Evolutionary conservation across 2,797 vertebrate genomes (phyloP), one percentile per base, ranked within the genome.

Genomic region (Psittacula echo): DNA sequence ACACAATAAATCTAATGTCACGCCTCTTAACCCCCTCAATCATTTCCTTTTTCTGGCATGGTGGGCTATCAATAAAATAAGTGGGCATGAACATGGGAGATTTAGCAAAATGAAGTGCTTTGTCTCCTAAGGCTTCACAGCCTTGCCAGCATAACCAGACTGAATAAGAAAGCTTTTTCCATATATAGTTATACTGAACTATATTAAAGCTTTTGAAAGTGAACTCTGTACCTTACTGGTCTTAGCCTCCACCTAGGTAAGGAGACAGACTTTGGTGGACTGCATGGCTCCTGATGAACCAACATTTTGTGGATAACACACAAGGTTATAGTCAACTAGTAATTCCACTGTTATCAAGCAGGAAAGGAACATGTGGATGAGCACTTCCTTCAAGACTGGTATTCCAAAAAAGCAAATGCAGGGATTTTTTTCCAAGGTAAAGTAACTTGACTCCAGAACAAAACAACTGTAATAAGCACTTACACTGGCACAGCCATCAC

Each of bases 1-100:
- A 90, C 88, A 56, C 68, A 79, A 82, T 90, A 92, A 92, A 93
- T 89, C 37, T 26, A 48, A 82, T 34, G 47, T 64, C 77, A 93
- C 1, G 0, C 82, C 62, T 77, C 90, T 85, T 89, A 85, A 79
- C 47, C 20, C 71, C 48, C 60, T 71, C 60, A 37, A 87, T 79
- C 26, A 64, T 79, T 77, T 71, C 64, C 71, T 64, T 77, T 70
- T 79, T 65, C 91, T 87, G 79, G 72, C 85, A 85, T 0, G 75
- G 75, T 85, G 89, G 85, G 72, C 75, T 68, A 42, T 74, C 80
- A 76, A 65, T 65, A 88, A 73, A 90, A 78, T n/a, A 76, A 68
- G 70, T 0, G 2, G 39, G 30, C 39, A 90, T 1, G 22, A 70
- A 45, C 23, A 27, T 11, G 7, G 64, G 39, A 79, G 29, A 60